phyloP scores from a whole-genome alignment of 2,888 invertebrate species.

The Epinotia demarniana region DNA sequence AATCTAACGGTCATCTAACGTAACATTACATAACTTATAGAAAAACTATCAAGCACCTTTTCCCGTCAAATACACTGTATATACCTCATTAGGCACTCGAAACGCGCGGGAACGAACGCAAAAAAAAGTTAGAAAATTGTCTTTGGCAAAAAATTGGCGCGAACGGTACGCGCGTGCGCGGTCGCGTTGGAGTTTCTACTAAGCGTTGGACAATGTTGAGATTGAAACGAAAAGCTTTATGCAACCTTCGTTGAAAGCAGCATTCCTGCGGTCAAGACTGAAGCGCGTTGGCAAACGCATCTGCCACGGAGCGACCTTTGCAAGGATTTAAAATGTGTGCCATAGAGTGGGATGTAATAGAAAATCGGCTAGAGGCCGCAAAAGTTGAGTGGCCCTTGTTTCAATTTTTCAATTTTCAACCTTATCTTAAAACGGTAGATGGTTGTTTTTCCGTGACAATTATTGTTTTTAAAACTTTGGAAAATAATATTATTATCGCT shows the following conservation, averaged over 20 bases:
- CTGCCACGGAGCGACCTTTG: slow-evolving; percentile 66
- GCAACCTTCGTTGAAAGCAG: slow-evolving; percentile 80
- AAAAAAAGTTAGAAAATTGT: slow-evolving; percentile 31
- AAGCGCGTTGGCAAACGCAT: slow-evolving; percentile 67
- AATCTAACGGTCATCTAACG: slow-evolving; percentile 26
- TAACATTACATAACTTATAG: slow-evolving; percentile 35
- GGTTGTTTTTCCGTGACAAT: not conserved
- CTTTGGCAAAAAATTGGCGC: slow-evolving; percentile 51
- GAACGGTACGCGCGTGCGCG: slow-evolving; percentile 71
- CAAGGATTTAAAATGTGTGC: slow-evolving; percentile 56
- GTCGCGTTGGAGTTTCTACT: slow-evolving; percentile 72
- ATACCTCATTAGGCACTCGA: slow-evolving; percentile 56
- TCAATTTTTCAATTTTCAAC: not conserved
- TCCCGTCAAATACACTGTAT: slow-evolving; percentile 48
- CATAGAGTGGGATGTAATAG: slow-evolving; percentile 23
- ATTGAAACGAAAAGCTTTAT: slow-evolving; percentile 71
- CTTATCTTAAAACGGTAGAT: not conserved
- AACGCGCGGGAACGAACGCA: slow-evolving; percentile 39
- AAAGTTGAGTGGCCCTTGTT: slow-evolving; percentile 9
- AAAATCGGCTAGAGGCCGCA: not conserved
- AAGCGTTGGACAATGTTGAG: slow-evolving; percentile 68
- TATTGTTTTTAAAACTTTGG: not conserved
- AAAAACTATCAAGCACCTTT: slow-evolving; percentile 31
- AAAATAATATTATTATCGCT: not conserved
- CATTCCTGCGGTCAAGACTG: slow-evolving; percentile 78